Evolutionary conservation across 2,113 vertebrate species (phyloP).

Genomic region (Ornithorhynchus anatinus): DNA sequence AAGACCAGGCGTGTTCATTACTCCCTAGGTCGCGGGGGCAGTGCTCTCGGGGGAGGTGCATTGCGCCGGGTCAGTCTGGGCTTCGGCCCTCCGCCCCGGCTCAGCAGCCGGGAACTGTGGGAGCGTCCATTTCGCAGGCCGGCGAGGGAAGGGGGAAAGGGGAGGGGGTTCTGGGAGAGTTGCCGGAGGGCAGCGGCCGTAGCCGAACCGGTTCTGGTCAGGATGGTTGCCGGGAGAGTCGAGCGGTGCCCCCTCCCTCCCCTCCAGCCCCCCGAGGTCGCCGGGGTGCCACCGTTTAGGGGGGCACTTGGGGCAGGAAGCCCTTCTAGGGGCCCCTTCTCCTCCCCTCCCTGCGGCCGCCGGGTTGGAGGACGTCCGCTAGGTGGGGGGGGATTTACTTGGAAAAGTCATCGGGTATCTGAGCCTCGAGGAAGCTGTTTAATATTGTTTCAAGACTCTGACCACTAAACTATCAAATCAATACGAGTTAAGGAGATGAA

Average conservation of each 20-base stretch:
- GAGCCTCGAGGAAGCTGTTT: slow-evolving; percentile 88
- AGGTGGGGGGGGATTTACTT: slow-evolving; percentile 37
- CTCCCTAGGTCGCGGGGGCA: accelerated
- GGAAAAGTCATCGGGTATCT: slow-evolving; percentile 49
- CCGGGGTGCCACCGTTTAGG: neutral
- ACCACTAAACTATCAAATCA: slow-evolving; percentile 96
- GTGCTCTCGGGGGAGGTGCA: neutral
- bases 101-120: neutral
- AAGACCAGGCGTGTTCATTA: neutral
- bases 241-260: slow-evolving; percentile 30
- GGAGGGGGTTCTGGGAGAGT: neutral
- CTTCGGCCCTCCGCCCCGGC: neutral
- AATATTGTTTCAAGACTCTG: slow-evolving; percentile 95
- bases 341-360: neutral
- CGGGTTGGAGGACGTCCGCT: slow-evolving; percentile 37
- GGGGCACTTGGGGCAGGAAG: no score
- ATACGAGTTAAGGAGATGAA: slow-evolving; percentile 99
- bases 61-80: accelerated
- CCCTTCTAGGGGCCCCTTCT: neutral
- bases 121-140: neutral
- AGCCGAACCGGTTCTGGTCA: no score
- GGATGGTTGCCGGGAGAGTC: slow-evolving; percentile 11
- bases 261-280: neutral
- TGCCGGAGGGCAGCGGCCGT: neutral
- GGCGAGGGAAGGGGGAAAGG: neutral